A percentile compares a stretch with the other conserved stretches of the same genome.
Conservation (phyloP, 2,888 invertebrate genomes). For the Gymnocheta viridis region DNA sequence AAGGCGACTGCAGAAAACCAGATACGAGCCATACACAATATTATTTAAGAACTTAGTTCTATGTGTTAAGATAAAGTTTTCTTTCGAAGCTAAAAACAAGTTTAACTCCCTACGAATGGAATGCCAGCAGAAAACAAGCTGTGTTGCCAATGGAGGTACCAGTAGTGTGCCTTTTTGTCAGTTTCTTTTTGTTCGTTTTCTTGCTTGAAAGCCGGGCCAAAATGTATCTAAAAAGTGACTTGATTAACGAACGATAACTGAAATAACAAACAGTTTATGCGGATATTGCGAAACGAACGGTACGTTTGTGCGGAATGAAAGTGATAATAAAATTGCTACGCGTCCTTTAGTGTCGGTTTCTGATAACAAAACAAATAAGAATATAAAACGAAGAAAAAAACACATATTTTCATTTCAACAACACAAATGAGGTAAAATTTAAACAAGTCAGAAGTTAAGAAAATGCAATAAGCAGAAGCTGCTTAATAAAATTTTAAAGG, state of each 20-base stretch:
- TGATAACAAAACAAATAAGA: conserved; percentile 7
- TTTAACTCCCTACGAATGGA: conserved; percentile 59
- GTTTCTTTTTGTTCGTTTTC: conserved; percentile 36
- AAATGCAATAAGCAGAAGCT: background rate
- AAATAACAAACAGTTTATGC: conserved; percentile 78
- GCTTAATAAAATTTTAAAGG: background rate
- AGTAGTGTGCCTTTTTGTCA: background rate
- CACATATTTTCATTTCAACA: background rate
- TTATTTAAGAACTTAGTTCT: background rate
- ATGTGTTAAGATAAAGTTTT: background rate
- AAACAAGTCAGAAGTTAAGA: conserved; percentile 3
- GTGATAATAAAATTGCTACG: conserved; percentile 18
- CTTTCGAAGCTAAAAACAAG: conserved; percentile 58
- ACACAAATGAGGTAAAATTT: background rate
- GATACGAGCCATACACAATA: conserved; percentile 44
- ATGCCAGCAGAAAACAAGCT: conserved; percentile 42
- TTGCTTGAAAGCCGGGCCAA: conserved; percentile 51
- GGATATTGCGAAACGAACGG: conserved; percentile 78
- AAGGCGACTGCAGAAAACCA: conserved; percentile 55
- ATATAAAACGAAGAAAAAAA: background rate
- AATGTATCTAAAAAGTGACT: conserved; percentile 56
- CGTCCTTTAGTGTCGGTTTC: background rate
- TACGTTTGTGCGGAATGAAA: conserved; percentile 72
- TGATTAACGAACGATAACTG: conserved; percentile 67
- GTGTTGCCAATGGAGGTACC: conserved; percentile 56